phyloP scores from a whole-genome alignment of 2,113 vertebrate genomes.

The Brachyhypopomus occidentalis region DNA sequence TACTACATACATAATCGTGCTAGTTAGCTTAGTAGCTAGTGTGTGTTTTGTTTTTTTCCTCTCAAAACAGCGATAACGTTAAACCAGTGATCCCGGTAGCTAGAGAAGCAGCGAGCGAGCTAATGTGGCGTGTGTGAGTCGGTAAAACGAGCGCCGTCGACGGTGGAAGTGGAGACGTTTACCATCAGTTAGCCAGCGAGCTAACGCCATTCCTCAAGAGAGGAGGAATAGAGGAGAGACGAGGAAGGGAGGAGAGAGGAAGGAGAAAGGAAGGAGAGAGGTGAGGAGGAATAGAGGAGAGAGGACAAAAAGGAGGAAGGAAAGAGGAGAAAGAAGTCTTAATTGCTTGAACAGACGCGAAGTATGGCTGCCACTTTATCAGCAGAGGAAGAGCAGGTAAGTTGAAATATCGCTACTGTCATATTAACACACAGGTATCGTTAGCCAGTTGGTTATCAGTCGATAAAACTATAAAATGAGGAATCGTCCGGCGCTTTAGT shows the following conservation, averaged over 20 bases:
- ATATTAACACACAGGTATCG: not conserved
- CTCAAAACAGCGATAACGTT: not conserved
- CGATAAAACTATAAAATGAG: too few relatives aligned
- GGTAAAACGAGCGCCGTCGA: not conserved
- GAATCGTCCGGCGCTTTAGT: too few relatives aligned
- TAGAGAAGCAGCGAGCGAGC: not conserved
- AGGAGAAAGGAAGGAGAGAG: not conserved
- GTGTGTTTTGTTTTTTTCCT: not conserved
- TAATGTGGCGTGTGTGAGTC: not conserved
- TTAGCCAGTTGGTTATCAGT: too few relatives aligned
- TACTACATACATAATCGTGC: not conserved
- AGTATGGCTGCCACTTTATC: slow-evolving; percentile 76
- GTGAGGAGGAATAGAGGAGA: too few relatives aligned
- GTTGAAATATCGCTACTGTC: not conserved
- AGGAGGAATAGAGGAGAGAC: too few relatives aligned
- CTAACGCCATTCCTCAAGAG: too few relatives aligned
- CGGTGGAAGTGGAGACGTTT: not conserved
- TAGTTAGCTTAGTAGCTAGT: not conserved
- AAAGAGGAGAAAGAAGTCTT: slow-evolving; percentile 23
- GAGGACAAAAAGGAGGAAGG: too few relatives aligned
- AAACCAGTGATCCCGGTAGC: not conserved
- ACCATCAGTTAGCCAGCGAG: not conserved
- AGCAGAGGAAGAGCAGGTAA: slow-evolving; percentile 78
- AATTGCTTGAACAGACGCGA: slow-evolving; percentile 37
- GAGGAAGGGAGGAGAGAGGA: too few relatives aligned